Percentiles rank a stretch among this genome's conserved stretches.
phyloP scores from a whole-genome alignment of 2,113 vertebrate genomes.

The Mirounga angustirostris region DNA sequence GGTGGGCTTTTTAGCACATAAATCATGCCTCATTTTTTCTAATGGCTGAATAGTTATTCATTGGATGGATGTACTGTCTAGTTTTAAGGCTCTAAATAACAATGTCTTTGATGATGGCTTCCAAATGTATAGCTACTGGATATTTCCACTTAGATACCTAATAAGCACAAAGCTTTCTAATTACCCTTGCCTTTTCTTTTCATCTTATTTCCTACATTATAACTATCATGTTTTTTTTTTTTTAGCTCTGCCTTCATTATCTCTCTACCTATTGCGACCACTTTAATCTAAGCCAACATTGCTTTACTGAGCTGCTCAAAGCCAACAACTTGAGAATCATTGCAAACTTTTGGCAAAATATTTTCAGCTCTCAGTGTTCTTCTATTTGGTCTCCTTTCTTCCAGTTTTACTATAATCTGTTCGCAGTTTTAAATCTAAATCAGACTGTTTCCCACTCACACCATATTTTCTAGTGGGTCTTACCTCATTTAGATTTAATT shows the following conservation, averaged over 20 bases:
- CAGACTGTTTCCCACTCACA: background rate
- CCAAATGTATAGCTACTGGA: background rate
- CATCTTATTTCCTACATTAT: background rate
- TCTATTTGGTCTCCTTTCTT: background rate
- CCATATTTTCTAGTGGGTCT: background rate
- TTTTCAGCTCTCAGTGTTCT: background rate
- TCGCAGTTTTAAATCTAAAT: background rate
- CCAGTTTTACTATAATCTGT: background rate
- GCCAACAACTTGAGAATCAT: background rate
- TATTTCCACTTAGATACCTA: background rate
- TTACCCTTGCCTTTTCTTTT: background rate
- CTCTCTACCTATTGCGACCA: background rate
- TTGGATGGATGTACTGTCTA: background rate
- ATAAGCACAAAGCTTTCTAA: background rate
- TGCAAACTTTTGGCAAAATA: background rate
- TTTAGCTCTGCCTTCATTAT: background rate
- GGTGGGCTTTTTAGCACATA: background rate
- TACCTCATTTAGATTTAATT: slow-evolving; percentile 18
- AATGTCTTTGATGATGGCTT: slow-evolving; percentile 7
- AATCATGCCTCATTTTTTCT: slow-evolving; percentile 15
- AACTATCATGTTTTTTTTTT: background rate
- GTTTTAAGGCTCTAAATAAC: background rate
- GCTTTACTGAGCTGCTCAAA: background rate
- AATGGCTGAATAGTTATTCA: background rate
- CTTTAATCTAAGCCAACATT: background rate